Evolutionary conservation across 2,113 vertebrate genomes (phyloP).

Genomic region (Actinemys pallida): DNA sequence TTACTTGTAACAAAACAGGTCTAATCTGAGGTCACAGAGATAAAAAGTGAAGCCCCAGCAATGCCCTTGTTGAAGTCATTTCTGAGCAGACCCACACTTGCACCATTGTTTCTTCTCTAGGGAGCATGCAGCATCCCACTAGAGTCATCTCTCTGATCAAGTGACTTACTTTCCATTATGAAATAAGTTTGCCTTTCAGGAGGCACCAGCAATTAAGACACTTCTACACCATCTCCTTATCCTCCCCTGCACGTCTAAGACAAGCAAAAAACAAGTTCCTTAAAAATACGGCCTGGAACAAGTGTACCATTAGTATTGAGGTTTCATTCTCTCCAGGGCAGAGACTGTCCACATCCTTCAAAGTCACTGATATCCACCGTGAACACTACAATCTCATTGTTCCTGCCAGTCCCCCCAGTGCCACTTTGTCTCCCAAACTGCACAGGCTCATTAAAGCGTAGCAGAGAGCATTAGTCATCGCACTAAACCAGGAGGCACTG

Average conservation of each 20-base stretch:
- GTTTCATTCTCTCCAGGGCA: not conserved
- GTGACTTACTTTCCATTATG: not conserved
- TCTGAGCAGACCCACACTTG: not conserved
- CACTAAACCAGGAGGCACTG: not conserved
- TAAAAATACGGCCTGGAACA: not conserved
- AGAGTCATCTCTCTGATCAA: not conserved
- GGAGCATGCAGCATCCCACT: not conserved
- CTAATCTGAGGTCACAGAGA: not conserved
- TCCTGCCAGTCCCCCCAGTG: not conserved
- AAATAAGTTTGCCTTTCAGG: not conserved
- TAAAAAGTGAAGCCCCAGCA: not conserved
- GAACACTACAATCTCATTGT: not conserved
- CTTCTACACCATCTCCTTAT: not conserved
- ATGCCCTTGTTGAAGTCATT: not conserved
- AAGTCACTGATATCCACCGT: fast-evolving
- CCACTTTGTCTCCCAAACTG: not conserved
- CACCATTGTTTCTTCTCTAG: not conserved
- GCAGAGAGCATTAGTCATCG: not conserved
- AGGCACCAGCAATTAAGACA: not conserved
- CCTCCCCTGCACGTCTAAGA: not conserved
- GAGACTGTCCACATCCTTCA: not conserved
- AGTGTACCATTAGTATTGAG: not conserved
- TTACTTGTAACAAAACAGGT: not conserved
- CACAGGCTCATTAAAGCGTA: not conserved
- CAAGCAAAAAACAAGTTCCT: not conserved